These are phyloP conservation scores for Drosophila anceps DNA, from an alignment of 2,888 invertebrate genomes.

Conservation along the genomic window DNA sequence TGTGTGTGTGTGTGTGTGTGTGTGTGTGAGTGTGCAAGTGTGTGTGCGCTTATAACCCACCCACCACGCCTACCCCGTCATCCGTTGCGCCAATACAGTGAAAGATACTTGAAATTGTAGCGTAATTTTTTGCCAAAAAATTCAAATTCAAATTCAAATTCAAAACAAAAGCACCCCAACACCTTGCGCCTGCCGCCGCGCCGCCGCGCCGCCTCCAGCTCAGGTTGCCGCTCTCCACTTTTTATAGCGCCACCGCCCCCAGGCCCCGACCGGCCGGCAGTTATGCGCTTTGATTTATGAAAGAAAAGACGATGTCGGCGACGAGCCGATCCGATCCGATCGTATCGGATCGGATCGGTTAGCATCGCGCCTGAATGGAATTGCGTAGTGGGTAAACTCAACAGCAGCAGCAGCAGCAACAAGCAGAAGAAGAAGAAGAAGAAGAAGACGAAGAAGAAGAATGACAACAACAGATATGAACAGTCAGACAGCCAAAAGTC, in stretches of 20 bases:
- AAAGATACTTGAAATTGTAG: conserved; percentile 49
- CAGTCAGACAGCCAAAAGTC: neutral
- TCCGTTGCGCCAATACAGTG: conserved; percentile 12
- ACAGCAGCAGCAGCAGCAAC: conserved; percentile 6
- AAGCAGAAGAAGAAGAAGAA: neutral
- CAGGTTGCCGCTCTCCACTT: conserved; percentile 4
- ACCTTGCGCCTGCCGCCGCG: neutral
- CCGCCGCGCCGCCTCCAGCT: neutral
- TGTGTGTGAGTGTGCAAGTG: conserved; percentile 15
- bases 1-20: conserved; percentile 12
- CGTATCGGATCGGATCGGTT: conserved; percentile 20
- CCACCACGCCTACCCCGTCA: conserved; percentile 51
- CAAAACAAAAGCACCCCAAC: conserved; percentile 39
- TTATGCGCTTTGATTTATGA: conserved; percentile 66
- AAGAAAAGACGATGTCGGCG: conserved; percentile 48
- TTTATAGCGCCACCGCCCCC: conserved; percentile 4
- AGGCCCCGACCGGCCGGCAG: conserved; percentile 18
- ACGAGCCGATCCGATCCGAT: conserved; percentile 4
- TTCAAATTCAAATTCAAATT: conserved; percentile 44
- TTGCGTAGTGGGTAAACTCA: conserved; percentile 50
- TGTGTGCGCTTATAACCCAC: conserved; percentile 36
- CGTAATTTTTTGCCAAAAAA: conserved; percentile 46
- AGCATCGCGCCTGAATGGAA: conserved; percentile 56
- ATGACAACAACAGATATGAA: neutral
- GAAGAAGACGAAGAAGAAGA: neutral